phyloP scores from a whole-genome alignment of 2,113 vertebrate species.

The Coturnix japonica region DNA sequence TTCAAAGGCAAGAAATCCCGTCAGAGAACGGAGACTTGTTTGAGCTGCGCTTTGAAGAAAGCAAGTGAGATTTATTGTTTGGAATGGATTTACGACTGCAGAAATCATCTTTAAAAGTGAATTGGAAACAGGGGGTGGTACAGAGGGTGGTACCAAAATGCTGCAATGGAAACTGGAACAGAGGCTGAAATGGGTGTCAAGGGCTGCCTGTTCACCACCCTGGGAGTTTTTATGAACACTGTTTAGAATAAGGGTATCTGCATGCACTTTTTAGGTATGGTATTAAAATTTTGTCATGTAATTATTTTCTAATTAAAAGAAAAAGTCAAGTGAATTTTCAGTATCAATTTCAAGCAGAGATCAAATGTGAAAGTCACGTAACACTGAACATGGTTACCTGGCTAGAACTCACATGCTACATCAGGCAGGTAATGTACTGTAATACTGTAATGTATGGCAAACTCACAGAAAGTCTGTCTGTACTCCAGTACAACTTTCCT shows the following conservation, averaged over 20 bases:
- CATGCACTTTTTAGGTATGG: background rate
- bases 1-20: background rate
- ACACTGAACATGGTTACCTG: fast-evolving
- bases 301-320: background rate
- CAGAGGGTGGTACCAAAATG: background rate
- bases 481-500: background rate
- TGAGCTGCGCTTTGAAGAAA: background rate
- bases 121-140: background rate
- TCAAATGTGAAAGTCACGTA: fast-evolving
- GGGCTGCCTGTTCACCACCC: background rate
- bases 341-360: background rate
- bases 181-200: background rate
- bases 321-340: background rate
- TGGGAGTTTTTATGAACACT: fast-evolving
- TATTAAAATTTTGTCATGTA: background rate
- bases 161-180: background rate
- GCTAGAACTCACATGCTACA: background rate
- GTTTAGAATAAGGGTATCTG: background rate
- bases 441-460: background rate
- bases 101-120: background rate
- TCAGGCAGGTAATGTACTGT: fast-evolving
- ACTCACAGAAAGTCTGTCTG: background rate
- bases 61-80: background rate
- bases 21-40: background rate
- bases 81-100: background rate